Evolutionary conservation across 2,113 vertebrate species (phyloP).

Genomic region (Ceratotherium simum): DNA sequence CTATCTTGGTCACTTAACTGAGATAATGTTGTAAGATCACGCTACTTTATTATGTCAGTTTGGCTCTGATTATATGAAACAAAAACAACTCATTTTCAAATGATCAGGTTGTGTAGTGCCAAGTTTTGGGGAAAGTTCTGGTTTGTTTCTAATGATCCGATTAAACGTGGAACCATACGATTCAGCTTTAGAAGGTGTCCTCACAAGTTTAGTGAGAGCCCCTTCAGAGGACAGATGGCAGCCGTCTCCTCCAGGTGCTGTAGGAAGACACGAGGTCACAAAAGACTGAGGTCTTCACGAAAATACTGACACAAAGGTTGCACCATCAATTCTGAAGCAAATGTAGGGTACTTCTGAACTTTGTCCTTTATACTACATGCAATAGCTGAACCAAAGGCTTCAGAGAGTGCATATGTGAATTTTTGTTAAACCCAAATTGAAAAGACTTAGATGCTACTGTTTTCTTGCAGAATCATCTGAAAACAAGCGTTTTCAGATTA

Average conservation of each 20-base stretch:
- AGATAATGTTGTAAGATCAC: background rate
- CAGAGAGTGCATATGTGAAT: background rate
- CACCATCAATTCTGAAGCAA: background rate
- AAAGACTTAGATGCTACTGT: background rate
- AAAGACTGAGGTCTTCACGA: background rate
- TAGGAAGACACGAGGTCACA: background rate
- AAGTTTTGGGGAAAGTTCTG: background rate
- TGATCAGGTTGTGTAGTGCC: background rate
- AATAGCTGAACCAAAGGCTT: background rate
- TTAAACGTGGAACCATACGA: background rate
- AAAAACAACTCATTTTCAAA: background rate
- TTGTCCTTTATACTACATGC: background rate
- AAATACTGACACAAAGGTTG: background rate
- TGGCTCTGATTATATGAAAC: background rate
- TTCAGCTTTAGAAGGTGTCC: background rate
- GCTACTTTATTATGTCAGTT: background rate
- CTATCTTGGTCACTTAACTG: background rate
- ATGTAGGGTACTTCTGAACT: background rate
- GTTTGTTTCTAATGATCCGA: background rate
- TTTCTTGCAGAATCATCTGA: background rate
- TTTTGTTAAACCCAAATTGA: background rate
- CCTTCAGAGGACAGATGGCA: background rate
- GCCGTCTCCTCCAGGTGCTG: background rate
- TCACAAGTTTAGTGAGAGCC: background rate
- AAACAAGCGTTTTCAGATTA: background rate